These are phyloP conservation scores for Atractosteus spatula DNA, from an alignment of 2,113 vertebrate genomes.

Conservation along the genomic window DNA sequence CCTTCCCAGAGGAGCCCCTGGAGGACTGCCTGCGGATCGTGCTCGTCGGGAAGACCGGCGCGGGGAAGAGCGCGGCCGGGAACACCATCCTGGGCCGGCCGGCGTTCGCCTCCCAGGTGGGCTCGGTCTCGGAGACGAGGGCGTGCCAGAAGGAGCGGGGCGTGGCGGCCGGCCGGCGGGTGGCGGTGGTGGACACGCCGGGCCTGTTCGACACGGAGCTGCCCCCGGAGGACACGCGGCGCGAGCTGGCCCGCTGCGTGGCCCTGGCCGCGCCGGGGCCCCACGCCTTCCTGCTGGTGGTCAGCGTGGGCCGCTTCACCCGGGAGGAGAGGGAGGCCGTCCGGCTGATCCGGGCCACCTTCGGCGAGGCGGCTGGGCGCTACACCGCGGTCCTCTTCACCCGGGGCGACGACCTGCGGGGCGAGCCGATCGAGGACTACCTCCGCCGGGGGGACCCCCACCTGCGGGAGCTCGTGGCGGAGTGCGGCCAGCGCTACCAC, in stretches of 20 bases:
- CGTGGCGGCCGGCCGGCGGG: no score
- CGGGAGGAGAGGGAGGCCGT: not conserved
- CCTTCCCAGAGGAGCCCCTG: conserved; percentile 53
- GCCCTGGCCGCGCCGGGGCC: not conserved
- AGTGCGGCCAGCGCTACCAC: not conserved
- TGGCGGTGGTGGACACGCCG: no score
- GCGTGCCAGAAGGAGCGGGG: no score
- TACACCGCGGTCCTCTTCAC: not conserved
- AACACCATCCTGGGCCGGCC: conserved; percentile 20
- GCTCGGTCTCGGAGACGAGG: no score
- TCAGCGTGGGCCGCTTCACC: not conserved
- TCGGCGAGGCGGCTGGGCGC: not conserved
- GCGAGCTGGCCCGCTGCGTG: not conserved
- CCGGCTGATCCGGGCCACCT: not conserved
- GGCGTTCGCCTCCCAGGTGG: no score
- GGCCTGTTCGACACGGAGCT: no score
- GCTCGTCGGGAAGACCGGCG: conserved; percentile 64
- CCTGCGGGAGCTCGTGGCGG: not conserved
- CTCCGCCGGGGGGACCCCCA: not conserved
- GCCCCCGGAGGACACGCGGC: not conserved
- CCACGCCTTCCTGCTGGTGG: not conserved
- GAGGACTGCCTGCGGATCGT: conserved; percentile 56
- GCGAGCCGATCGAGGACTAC: not conserved
- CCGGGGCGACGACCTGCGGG: no score
- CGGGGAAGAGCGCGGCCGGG: conserved; percentile 68